phyloP scores from a whole-genome alignment of 2,797 vertebrate species.

The Anabacerthia variegaticeps region DNA sequence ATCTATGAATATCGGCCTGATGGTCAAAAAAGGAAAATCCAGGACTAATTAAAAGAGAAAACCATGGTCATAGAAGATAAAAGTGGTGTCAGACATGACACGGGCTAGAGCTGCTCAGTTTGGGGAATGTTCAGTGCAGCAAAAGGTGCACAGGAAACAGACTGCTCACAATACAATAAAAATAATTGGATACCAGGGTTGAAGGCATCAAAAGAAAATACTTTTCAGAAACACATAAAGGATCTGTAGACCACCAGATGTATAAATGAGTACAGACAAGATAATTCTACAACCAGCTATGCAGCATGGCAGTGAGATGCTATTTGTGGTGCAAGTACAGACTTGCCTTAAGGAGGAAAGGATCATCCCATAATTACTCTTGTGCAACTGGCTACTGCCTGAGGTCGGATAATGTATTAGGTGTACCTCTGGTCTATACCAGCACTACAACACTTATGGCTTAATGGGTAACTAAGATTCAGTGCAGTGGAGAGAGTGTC shows the following conservation, averaged over 20 bases:
- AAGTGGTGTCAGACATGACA: not conserved
- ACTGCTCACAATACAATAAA: not conserved
- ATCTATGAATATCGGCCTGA: not conserved
- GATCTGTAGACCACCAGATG: not conserved
- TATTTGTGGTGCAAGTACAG: not conserved
- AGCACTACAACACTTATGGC: not conserved
- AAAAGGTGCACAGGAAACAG: not conserved
- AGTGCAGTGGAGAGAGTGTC: not conserved
- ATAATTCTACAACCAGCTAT: not conserved
- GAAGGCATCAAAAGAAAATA: not conserved
- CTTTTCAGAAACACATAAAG: not conserved
- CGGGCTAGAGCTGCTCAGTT: not conserved
- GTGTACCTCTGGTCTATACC: not conserved
- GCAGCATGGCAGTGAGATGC: not conserved
- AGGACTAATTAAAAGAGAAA: not conserved
- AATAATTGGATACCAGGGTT: not conserved
- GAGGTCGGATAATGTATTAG: rapidly evolving
- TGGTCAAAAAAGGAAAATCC: not conserved
- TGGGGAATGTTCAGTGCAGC: not conserved
- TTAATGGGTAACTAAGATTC: not conserved
- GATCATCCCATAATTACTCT: not conserved
- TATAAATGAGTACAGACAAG: not conserved
- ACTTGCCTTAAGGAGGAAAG: not conserved
- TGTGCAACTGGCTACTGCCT: not conserved
- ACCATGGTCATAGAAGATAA: not conserved